Base-by-base conservation (phyloP, 2,888 invertebrate genomes). In the Drosophila seclusa region DNA sequence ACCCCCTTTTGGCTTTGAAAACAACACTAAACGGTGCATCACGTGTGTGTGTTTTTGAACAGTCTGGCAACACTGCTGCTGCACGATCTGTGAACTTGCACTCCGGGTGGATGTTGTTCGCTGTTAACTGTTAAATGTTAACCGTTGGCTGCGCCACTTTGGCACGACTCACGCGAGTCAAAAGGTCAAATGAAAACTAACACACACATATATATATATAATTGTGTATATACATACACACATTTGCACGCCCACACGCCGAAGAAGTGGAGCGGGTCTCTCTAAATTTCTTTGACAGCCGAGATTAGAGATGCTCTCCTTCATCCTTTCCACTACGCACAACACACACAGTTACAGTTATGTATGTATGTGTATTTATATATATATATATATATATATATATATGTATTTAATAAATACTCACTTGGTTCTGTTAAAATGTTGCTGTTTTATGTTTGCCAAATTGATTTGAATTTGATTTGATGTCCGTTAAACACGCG, bases 351-450 rank as follows among this genome's bases (percentile, higher is more conserved):
- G 24, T 27, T 24, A 59, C 32, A 50, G 68, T 42, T 24, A 36
- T n/a, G n/a, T 60, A 34, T 21, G 29, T 16, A 58, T 45, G 27
- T 36, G 11, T 16, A 0, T 54, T 31, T 13, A 1, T 21, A 8
- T 21, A 48, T 16, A 21, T 42, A 40, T 53, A 29, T 29, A 18
- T 16, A 13, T 42, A 31, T 13, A 38, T 18, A 2, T 21, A 40
- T n/a, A n/a, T 42, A 40, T 57, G 2, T 58, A 63, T 54, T 66
- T 73, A 64, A 72, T 80, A 38, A 78, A 71, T 90, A 85, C 85
- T 85, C 90, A 85, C 85, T 85, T 80, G 86, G 83, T 85, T 80
- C 45, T 45, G 67, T 89, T 80, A 64, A 69, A 68, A 80, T 71
- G 49, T 64, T 83, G 58, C 65, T 81, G 65, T 49, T 57, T 32